Conservation (phyloP, 2,797 vertebrate species). For the Pseudomugil gertrudae region DNA sequence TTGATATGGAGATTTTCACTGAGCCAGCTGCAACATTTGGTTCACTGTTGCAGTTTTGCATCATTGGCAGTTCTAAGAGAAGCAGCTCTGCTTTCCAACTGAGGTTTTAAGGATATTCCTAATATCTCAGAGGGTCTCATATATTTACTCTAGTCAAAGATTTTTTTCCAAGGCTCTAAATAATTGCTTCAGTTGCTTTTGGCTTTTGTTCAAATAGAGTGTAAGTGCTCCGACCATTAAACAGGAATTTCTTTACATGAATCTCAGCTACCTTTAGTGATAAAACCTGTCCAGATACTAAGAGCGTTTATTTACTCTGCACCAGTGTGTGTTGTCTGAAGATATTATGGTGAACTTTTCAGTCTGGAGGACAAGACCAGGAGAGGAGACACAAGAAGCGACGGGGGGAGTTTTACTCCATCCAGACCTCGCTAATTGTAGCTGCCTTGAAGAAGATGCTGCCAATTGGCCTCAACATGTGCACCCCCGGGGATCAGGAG, state of each 20-base stretch:
- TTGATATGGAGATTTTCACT: constrained; percentile 37
- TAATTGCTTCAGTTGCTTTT: constrained; percentile 32
- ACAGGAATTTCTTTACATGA: constrained; percentile 20
- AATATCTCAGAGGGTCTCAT: constrained; percentile 40
- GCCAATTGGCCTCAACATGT: constrained; percentile 99
- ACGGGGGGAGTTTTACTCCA: constrained; percentile 95
- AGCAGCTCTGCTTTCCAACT: constrained; percentile 41
- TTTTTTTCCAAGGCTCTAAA: constrained; percentile 41
- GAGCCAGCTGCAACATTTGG: constrained; percentile 45
- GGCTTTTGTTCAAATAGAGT: constrained; percentile 44
- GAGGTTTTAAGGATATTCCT: constrained; percentile 31
- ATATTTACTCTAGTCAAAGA: constrained; percentile 33
- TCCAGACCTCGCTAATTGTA: constrained; percentile 97
- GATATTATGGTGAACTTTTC: constrained; percentile 43
- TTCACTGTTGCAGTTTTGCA: constrained; percentile 13
- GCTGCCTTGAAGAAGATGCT: constrained; percentile 98
- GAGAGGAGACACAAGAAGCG: constrained; percentile 96
- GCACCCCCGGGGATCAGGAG: constrained; percentile 97
- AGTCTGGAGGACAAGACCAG: constrained; percentile 98
- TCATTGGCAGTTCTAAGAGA: constrained; percentile 25
- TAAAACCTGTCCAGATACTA: constrained; percentile 2
- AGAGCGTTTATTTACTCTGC: background rate
- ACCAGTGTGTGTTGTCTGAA: constrained; percentile 21
- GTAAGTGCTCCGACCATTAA: constrained; percentile 27
- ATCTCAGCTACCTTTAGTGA: constrained; percentile 9